Evolutionary conservation across 2,113 vertebrate genomes (phyloP).

Genomic region (Pygoscelis adeliae): DNA sequence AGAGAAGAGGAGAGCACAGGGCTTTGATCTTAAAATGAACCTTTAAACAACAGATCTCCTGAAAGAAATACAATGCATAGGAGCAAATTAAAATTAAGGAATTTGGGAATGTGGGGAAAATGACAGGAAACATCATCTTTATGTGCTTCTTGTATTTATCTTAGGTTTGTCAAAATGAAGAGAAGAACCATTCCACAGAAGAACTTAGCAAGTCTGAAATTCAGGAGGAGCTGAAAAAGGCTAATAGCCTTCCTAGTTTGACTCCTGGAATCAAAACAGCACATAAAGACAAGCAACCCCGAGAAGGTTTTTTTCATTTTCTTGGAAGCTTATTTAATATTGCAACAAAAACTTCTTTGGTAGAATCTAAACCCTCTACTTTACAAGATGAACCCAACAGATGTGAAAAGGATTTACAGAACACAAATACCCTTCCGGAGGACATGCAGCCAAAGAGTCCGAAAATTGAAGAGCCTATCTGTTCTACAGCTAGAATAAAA

Average conservation of each 20-base stretch:
- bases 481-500: background rate
- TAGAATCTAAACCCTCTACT: constrained; percentile 64
- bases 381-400: constrained; percentile 57
- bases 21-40: background rate
- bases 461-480: background rate
- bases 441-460: background rate
- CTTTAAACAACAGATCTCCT: background rate
- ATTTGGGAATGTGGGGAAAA: background rate
- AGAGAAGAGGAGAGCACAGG: background rate
- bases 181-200: constrained; percentile 66
- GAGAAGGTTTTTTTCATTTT: constrained; percentile 81
- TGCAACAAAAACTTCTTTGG: constrained; percentile 71
- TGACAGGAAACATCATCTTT: background rate
- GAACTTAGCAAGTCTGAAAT: constrained; percentile 43
- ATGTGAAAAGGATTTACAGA: constrained; percentile 58
- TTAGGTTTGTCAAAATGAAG: constrained; percentile 67
- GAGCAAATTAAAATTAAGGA: background rate
- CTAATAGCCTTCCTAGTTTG: constrained; percentile 67
- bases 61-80: background rate
- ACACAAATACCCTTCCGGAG: background rate
- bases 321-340: constrained; percentile 82
- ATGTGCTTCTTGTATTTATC: constrained; percentile 17
- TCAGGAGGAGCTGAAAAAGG: constrained; percentile 72
- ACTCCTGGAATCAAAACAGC: constrained; percentile 56
- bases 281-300: constrained; percentile 70